A percentile compares a stretch with the other conserved stretches of the same genome.
Conservation (phyloP, 2,888 invertebrate genomes). For the Xylota sylvarum region DNA sequence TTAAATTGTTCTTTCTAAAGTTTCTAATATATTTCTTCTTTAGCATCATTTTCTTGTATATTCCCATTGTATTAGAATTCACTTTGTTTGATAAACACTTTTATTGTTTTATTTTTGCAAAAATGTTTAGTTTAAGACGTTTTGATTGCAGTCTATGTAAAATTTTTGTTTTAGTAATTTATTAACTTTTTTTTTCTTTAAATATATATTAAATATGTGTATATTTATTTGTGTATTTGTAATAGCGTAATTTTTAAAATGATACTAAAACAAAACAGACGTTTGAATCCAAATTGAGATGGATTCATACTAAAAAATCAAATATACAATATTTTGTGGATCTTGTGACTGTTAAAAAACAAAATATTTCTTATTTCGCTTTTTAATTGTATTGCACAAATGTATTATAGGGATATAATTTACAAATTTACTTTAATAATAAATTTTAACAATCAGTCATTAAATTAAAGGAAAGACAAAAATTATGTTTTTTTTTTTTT, state of each 20-base stretch:
- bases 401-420: slow-evolving; percentile 55
- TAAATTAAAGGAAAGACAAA: slow-evolving; percentile 68
- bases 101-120: slow-evolving; percentile 67
- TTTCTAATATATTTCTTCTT: slow-evolving; percentile 40
- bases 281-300: slow-evolving; percentile 30
- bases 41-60: slow-evolving; percentile 33
- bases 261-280: slow-evolving; percentile 42
- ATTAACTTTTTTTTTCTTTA: slow-evolving; percentile 75
- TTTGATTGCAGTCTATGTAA: slow-evolving; percentile 61
- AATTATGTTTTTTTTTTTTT: slow-evolving; percentile 8
- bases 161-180: slow-evolving; percentile 78
- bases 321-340: slow-evolving; percentile 49
- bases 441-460: slow-evolving; percentile 71
- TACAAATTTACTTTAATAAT: slow-evolving; percentile 53
- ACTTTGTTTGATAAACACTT: slow-evolving; percentile 16
- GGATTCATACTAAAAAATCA: slow-evolving; percentile 23
- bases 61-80: slow-evolving; percentile 33
- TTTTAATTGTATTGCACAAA: slow-evolving; percentile 67
- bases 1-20: slow-evolving; percentile 9
- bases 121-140: slow-evolving; percentile 58
- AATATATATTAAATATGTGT: slow-evolving; percentile 60
- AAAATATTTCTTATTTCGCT: slow-evolving; percentile 49
- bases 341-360: slow-evolving; percentile 70
- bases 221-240: slow-evolving; percentile 59
- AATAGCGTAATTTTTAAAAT: slow-evolving; percentile 49